Evolutionary conservation across 2,888 invertebrate genomes (phyloP).

Genomic region (Chironomus riparius): DNA sequence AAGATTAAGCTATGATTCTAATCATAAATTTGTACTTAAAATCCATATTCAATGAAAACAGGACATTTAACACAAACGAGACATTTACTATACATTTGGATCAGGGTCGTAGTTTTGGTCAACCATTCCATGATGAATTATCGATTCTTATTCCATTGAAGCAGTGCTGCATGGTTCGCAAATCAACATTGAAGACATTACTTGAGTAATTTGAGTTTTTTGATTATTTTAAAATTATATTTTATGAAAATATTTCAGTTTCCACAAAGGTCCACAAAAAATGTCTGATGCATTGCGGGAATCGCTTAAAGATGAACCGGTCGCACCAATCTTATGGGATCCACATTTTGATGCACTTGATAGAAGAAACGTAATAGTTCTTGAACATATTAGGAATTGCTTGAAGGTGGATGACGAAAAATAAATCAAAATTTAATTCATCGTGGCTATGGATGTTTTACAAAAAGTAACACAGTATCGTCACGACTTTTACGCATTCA

Average conservation of each 20-base stretch:
- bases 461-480: no score
- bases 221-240: no score
- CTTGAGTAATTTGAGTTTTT: not conserved
- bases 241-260: not conserved
- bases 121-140: not conserved
- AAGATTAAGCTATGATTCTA: no score
- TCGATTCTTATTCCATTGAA: not conserved
- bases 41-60: no score
- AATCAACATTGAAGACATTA: not conserved
- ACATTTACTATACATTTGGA: not conserved
- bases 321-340: not conserved
- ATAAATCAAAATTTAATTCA: no score
- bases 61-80: not conserved
- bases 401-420: not conserved
- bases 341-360: not conserved
- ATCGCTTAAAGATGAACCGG: not conserved
- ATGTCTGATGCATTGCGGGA: not conserved
- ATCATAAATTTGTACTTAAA: no score
- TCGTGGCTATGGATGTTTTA: no score
- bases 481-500: no score
- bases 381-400: not conserved
- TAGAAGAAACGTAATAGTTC: not conserved
- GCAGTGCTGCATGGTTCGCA: not conserved
- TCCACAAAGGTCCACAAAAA: not conserved
- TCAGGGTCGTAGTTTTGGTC: not conserved